These are phyloP conservation scores for Leptinotarsa rubiginosa DNA, from an alignment of 2,888 invertebrate genomes.

Conservation along the genomic window DNA sequence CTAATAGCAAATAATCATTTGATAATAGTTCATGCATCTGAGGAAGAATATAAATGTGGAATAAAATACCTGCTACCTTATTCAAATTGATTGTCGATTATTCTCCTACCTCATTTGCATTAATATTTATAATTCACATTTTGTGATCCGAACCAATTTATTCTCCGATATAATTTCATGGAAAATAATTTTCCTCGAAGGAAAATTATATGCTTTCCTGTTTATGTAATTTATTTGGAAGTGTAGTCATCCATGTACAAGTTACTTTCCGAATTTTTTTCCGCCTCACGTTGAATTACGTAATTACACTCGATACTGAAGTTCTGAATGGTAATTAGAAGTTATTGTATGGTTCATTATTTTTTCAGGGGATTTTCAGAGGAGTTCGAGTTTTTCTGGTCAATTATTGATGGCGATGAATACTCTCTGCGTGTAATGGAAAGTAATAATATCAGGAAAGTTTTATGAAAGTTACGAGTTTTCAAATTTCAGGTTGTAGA, in stretches of 20 bases:
- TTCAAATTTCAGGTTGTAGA: not conserved
- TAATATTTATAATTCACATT: slow-evolving; percentile 40
- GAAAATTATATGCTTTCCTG: slow-evolving; percentile 42
- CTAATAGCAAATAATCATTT: no score
- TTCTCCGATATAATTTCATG: slow-evolving; percentile 35
- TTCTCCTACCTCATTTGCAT: slow-evolving; percentile 33
- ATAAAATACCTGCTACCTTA: slow-evolving; percentile 31
- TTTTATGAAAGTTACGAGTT: not conserved
- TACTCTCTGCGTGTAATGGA: not conserved
- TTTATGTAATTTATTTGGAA: slow-evolving; percentile 32
- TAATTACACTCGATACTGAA: slow-evolving; percentile 11
- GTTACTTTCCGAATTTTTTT: slow-evolving; percentile 26
- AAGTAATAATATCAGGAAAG: not conserved
- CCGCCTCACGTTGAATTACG: not conserved
- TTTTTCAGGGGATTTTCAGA: not conserved
- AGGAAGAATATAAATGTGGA: not conserved
- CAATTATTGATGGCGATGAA: not conserved
- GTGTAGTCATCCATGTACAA: slow-evolving; percentile 30
- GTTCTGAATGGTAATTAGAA: slow-evolving; percentile 23
- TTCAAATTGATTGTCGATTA: slow-evolving; percentile 43
- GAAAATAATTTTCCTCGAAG: slow-evolving; percentile 39
- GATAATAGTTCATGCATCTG: no score
- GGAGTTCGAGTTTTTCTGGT: not conserved
- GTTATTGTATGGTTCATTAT: slow-evolving; percentile 5
- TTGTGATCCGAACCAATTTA: slow-evolving; percentile 40